phyloP scores from a whole-genome alignment of 1,140 invertebrate species.

The Neodiprion lecontei region DNA sequence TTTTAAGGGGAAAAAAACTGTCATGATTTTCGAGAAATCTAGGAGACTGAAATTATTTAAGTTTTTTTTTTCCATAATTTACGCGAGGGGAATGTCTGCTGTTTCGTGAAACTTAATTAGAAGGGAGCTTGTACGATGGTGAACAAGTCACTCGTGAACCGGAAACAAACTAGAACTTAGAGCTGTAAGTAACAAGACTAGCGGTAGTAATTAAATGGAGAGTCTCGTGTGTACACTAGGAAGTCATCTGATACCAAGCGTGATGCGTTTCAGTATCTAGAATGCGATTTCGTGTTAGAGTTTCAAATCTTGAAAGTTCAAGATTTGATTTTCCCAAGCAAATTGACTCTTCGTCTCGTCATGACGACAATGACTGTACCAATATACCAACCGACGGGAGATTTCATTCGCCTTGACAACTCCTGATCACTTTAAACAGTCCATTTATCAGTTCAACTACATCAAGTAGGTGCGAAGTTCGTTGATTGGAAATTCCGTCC shows the following conservation, averaged over 20 bases:
- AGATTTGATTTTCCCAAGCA: not conserved
- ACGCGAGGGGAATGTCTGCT: no score
- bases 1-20: no score
- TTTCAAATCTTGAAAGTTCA: not conserved
- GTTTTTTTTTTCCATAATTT: no score
- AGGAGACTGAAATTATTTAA: no score
- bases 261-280: not conserved
- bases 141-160: constrained; percentile 1
- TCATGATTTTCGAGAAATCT: no score
- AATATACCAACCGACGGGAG: not conserved
- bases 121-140: not conserved
- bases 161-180: constrained; percentile 1
- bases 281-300: not conserved
- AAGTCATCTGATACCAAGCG: not conserved
- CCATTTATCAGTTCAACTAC: not conserved
- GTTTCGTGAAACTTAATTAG: not conserved
- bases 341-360: not conserved
- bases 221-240: not conserved
- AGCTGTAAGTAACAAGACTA: not conserved
- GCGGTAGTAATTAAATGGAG: not conserved
- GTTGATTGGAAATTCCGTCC: no score
- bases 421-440: not conserved
- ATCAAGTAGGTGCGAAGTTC: no score
- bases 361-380: not conserved
- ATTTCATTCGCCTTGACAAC: not conserved